Evolutionary conservation across 2,113 vertebrate genomes (phyloP).

Genomic region (Anarrhichthys ocellatus): DNA sequence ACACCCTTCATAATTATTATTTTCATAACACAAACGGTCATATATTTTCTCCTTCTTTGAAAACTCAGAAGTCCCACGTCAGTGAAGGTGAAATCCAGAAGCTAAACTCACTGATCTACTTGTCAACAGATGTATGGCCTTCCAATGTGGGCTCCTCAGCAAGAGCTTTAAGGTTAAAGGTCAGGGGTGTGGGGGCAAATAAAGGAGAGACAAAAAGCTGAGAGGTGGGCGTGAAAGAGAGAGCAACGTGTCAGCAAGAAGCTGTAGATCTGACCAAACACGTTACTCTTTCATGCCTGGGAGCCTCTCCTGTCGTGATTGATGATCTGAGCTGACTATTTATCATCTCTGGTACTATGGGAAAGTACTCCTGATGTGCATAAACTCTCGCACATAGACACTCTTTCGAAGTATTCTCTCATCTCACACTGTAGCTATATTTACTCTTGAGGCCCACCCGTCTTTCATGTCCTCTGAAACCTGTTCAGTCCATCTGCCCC

Average conservation of each 20-base stretch:
- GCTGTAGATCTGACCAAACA: not conserved
- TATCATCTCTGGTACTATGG: constrained; percentile 13
- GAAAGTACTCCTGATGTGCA: constrained; percentile 6
- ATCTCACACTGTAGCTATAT: constrained; percentile 53
- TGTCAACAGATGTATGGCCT: constrained; percentile 54
- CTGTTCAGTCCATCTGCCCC: constrained; percentile 37
- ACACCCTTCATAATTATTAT: not conserved
- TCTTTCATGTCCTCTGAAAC: constrained; percentile 62
- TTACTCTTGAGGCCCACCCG: constrained; percentile 58
- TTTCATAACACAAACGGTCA: constrained; percentile 12
- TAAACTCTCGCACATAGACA: not conserved
- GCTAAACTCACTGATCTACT: constrained; percentile 36
- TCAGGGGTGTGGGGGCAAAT: constrained; percentile 32
- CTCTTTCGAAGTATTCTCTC: constrained; percentile 9
- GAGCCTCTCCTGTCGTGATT: constrained; percentile 14
- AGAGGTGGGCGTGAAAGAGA: constrained; percentile 38
- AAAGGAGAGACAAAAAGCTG: constrained; percentile 40
- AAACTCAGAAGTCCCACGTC: not conserved
- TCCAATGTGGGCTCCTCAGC: constrained; percentile 22
- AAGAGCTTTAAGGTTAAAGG: constrained; percentile 41
- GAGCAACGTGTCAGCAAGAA: constrained; percentile 14
- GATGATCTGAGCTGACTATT: not conserved
- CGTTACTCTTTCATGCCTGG: constrained; percentile 1
- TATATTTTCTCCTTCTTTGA: constrained; percentile 10
- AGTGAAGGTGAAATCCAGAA: constrained; percentile 30